Evolutionary conservation across 1,140 invertebrate genomes (phyloP), one percentile per base, ranked within the genome.

Genomic region (Limonius californicus): DNA sequence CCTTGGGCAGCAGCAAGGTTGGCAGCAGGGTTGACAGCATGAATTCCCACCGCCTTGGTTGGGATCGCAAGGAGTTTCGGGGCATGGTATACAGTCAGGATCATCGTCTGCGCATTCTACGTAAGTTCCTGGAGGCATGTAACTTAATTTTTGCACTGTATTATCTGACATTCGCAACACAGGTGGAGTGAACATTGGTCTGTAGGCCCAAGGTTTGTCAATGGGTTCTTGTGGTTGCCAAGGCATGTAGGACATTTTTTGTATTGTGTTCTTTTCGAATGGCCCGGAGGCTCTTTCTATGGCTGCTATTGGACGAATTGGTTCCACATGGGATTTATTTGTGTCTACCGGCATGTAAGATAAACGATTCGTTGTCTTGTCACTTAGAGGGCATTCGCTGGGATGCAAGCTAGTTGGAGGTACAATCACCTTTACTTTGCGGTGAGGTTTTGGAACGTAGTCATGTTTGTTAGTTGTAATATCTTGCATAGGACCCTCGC

Each of bases 391-490:
- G 55, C 75, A 77, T 14, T 69, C 72, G 16, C 76, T 77, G 1
- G 74, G 69, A 60, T 73, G 76, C 9, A 83, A 76, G 56, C 78
- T 77, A 3, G 73, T 72, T 9, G 70, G 68, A 0, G 82, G 82
- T 15, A 77, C 14, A 7, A 82, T 74, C n/a, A 72, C 50, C 8
- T 74, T 62, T 16, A 67, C 16, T 58, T 68, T 75, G 1, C 77
- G 75, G 47, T 76, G 72, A 0, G 79, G 82, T 75, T 89, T 89
- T 57, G 87, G 83, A 8, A 86, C 84, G 69, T 83, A 89, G 77
- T 89, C 87, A 66, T 87, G 85, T 62, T 87, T 86, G 60, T 88
- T 83, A 8, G 87, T 89, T 0, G 88, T 89, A 59, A 84, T 76
- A 61, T 84, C 82, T 71, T 89, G 84, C 78, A 90, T 86, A 16